These are phyloP conservation scores for Pachyrhynchus sulphureomaculatus DNA, from an alignment of 1,140 invertebrate species.

Conservation along the genomic window DNA sequence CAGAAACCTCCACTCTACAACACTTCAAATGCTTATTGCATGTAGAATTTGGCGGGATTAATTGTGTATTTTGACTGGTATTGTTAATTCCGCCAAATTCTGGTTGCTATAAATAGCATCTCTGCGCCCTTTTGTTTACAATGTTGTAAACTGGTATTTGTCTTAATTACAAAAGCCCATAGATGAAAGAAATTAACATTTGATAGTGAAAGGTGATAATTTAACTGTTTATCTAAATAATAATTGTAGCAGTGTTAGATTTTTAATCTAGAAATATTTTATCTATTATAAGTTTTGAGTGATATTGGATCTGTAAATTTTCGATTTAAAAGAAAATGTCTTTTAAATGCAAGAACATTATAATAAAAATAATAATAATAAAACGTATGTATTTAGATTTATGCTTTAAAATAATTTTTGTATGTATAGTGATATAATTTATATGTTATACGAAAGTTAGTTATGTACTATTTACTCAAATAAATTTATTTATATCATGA, in stretches of 20 bases:
- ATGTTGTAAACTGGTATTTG: no score
- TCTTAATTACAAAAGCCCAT: no score
- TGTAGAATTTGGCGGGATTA: no score
- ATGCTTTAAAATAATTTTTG: slow-evolving; percentile 12
- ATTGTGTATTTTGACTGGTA: no score
- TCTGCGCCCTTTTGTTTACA: no score
- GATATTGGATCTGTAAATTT: slow-evolving; percentile 21
- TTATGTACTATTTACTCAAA: slow-evolving; percentile 24
- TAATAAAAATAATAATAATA: slow-evolving; percentile 6
- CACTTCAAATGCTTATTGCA: no score
- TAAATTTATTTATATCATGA: slow-evolving; percentile 25
- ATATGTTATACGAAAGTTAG: slow-evolving; percentile 12
- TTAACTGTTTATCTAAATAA: not conserved
- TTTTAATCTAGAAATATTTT: not conserved
- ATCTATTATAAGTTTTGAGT: not conserved
- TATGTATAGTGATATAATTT: slow-evolving; percentile 16
- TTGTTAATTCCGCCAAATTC: no score
- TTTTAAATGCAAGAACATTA: not conserved
- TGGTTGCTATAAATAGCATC: no score
- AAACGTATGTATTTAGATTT: slow-evolving; percentile 9
- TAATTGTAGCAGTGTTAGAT: not conserved
- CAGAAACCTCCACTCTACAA: no score
- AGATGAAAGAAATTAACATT: no score
- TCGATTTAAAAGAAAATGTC: slow-evolving; percentile 5
- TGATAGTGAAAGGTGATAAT: no score